phyloP scores from a whole-genome alignment of 2,113 vertebrate genomes.

The Archocentrus centrarchus region DNA sequence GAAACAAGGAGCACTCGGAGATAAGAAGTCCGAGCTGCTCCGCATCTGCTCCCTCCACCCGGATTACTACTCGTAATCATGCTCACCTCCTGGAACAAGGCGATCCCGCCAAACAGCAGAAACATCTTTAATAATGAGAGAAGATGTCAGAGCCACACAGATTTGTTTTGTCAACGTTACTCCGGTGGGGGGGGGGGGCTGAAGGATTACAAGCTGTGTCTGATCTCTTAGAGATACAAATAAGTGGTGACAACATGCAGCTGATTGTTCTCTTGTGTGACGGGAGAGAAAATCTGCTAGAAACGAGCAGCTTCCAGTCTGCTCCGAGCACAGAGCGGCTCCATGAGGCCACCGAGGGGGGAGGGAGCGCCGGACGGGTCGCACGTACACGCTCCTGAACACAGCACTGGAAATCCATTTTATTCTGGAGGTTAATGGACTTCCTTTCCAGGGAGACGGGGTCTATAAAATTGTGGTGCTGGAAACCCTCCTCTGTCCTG shows the following conservation, averaged over 20 bases:
- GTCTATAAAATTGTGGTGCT: background rate
- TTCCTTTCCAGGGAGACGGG: background rate
- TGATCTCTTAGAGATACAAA: slow-evolving; percentile 23
- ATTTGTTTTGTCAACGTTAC: slow-evolving; percentile 18
- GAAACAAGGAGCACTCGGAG: slow-evolving; percentile 19
- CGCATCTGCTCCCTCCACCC: slow-evolving; percentile 10
- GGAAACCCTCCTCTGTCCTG: too few species aligned
- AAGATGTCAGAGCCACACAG: slow-evolving; percentile 3
- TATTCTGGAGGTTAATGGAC: background rate
- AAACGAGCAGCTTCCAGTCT: slow-evolving; percentile 2
- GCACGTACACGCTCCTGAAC: too few species aligned
- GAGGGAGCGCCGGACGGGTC: background rate
- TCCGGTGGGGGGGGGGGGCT: background rate
- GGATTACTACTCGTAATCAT: slow-evolving; percentile 14
- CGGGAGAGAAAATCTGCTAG: background rate
- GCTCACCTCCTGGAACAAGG: slow-evolving; percentile 6
- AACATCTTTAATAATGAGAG: slow-evolving; percentile 28
- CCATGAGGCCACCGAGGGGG: background rate
- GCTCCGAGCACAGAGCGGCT: background rate
- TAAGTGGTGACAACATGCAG: slow-evolving; percentile 27
- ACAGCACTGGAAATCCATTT: background rate
- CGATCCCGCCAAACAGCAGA: background rate
- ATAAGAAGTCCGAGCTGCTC: slow-evolving; percentile 1
- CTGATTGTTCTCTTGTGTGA: slow-evolving; percentile 28
- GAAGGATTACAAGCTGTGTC: slow-evolving; percentile 31